Base-by-base conservation (phyloP, 2,113 vertebrate genomes). In the Nycticorax nycticorax region DNA sequence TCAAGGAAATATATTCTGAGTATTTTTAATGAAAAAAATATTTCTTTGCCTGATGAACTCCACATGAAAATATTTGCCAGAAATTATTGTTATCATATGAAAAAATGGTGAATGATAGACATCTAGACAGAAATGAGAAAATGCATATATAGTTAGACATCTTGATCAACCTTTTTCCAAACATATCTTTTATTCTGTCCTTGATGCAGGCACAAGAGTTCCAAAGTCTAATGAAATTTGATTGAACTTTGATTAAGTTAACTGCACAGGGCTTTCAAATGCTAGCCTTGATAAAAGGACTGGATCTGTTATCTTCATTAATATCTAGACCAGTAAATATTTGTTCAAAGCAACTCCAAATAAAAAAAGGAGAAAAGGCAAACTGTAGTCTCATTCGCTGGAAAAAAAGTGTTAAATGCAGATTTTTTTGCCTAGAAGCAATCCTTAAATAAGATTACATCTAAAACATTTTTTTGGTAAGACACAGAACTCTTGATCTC, bases 241-340 rank as follows among this genome's bases (percentile, higher is more conserved):
- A 67, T 50, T 89, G 66, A 92, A 89, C 52, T 89, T 87, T 89
- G 68, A 93, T 93, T 85, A 89, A 81, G 35, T 79, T 94, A 89
- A 93, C 88, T 97, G 43, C 67, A 85, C 9, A 68, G 16, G 39
- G 39, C 48, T 93, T 93, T 92, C 35, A 90, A 88, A 93, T 79
- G 3, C 30, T 94, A 85, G 30, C n/a, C 32, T 89, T 0, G 2
- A 64, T 92, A 85, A 69, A 88, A 72, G 5, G 32, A 74, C 43
- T 88, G 69, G 22, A 79, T 92, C 56, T 91, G 23, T 78, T 93
- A 57, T 87, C 69, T 93, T 89, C 69, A 59, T 33, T 60, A 8
- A 3, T 52, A 37, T 85, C 85, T 78, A 95, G 74, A 79, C 57
- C 18, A 75, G 66, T n/a, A 82, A 88, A 90, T 85, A 82, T 82